Percentiles rank a stretch among this genome's conserved stretches.
Evolutionary conservation across 2,113 vertebrate genomes (phyloP).

Genomic region (Polyodon spathula): DNA sequence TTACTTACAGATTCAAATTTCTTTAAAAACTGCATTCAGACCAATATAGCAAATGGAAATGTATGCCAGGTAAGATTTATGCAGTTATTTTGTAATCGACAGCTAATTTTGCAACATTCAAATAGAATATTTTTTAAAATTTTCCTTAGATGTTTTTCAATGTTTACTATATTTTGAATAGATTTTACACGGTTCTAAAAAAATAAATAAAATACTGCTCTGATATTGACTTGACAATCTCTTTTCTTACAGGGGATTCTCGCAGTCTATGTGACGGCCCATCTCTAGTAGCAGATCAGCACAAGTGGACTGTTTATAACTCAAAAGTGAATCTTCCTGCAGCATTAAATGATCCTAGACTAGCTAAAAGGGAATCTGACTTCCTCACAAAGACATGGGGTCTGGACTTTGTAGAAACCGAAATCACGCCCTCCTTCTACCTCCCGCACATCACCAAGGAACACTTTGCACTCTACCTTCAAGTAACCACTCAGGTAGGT

Average conservation of each 20-base stretch:
- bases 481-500: constrained; percentile 79
- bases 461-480: constrained; percentile 78
- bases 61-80: no score
- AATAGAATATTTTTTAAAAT: no score
- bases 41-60: no score
- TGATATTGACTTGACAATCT: constrained; percentile 25
- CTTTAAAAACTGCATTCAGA: no score
- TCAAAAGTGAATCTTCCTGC: constrained; percentile 98
- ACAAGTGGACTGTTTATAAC: constrained; percentile 93
- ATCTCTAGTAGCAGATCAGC: constrained; percentile 86
- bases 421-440: constrained; percentile 87
- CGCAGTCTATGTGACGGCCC: constrained; percentile 72
- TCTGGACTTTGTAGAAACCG: constrained; percentile 86
- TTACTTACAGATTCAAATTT: background rate
- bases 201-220: background rate
- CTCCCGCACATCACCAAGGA: constrained; percentile 88
- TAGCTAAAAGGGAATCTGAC: constrained; percentile 94
- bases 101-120: no score
- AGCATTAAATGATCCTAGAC: constrained; percentile 89
- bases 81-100: no score
- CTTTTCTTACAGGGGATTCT: constrained; percentile 55
- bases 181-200: no score
- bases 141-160: no score
- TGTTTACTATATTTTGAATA: no score
- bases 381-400: constrained; percentile 99